Evolutionary conservation across 2,797 vertebrate genomes (phyloP), one percentile per base, ranked within the genome.

Genomic region (Tiaroga cobitis): DNA sequence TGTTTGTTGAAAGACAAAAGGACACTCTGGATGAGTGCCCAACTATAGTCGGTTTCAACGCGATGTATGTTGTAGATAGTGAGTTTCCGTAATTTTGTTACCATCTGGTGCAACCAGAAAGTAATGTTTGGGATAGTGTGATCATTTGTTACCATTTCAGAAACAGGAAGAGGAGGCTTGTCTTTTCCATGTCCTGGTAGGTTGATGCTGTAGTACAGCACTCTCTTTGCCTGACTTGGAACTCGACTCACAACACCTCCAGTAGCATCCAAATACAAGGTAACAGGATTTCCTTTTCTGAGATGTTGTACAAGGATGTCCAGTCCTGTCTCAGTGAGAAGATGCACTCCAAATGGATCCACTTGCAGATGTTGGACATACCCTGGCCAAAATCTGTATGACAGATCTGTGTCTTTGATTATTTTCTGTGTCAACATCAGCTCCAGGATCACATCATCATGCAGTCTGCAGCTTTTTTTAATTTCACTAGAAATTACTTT

Each of bases 281-380:
- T 65, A 18, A 85, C 39, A 2, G 68, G 43, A 37, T 21, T 29
- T 10, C 46, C 79, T 18, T 39, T 73, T 7, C 26, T n/a, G 8
- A 85, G 83, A 24, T 74, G 54, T 21, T 74, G 68, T 19, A 85
- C 21, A 8, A 80, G 39, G 19, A 85, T 80, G 6, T 54, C 51
- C 21, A 80, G 21, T 11, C 67, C 83, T 3, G 83, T 73, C 34
- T 85, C 76, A 4, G 67, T 80, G 29, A 73, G 73, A 24, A 85
- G 16, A 51, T 39, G 37, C 7, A 39, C 7, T 39, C 37, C 37
- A 39, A 39, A 39, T 39, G 37, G 37, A 39, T 85, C 76, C 76
- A 73, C 49, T 49, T 85, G 82, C 11, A 84, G 51, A 16, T 84
- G 83, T 39, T 70, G 63, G 10, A 84, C 56, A 56, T 79, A 84